Evolutionary conservation across 2,888 invertebrate species (phyloP).

Genomic region (Dryococelus australis): DNA sequence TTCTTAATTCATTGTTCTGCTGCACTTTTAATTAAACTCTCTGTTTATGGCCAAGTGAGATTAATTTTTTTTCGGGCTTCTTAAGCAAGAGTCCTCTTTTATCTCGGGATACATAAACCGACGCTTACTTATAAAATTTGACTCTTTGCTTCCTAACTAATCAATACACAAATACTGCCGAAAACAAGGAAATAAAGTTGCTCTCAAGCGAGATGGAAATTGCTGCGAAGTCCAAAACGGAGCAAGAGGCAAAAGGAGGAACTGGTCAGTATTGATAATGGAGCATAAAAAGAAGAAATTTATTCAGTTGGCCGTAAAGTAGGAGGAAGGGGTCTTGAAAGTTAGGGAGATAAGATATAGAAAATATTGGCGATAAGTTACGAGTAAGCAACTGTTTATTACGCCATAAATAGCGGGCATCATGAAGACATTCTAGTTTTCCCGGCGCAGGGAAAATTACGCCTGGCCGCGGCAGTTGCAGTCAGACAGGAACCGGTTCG

Average conservation of each 20-base stretch:
- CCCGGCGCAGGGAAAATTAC: background rate
- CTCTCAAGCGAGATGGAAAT: background rate
- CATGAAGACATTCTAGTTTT: slow-evolving; percentile 9
- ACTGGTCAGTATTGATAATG: slow-evolving; percentile 1
- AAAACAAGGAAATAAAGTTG: background rate
- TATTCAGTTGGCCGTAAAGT: background rate
- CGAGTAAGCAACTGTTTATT: slow-evolving; percentile 1
- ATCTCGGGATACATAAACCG: background rate
- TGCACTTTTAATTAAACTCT: background rate
- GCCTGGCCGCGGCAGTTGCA: background rate
- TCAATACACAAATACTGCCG: background rate
- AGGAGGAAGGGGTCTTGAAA: background rate
- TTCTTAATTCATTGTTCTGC: background rate
- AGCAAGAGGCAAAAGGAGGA: background rate
- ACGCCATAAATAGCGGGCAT: background rate
- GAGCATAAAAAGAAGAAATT: background rate
- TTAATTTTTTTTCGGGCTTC: background rate
- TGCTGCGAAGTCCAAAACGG: background rate
- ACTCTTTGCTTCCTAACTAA: background rate
- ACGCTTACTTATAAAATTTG: background rate
- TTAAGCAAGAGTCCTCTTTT: background rate
- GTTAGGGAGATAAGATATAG: background rate
- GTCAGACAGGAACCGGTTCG: background rate
- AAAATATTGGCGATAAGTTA: background rate
- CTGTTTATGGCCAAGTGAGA: background rate